phyloP scores from a whole-genome alignment of 2,888 invertebrate genomes.

The Hirtodrosophila cameraria region DNA sequence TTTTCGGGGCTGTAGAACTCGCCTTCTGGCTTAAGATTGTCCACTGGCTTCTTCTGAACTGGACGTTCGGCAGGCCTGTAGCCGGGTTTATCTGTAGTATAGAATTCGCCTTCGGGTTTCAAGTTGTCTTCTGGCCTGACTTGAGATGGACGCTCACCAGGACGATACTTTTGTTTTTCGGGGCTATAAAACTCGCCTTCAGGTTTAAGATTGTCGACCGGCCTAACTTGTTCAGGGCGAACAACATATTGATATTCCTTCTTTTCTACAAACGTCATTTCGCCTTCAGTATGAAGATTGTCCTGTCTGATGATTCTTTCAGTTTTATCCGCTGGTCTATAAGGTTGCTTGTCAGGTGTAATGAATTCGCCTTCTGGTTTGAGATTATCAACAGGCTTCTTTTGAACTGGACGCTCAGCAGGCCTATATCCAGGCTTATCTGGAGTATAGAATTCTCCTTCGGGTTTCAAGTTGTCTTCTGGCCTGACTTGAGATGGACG shows the following conservation, averaged over 20 bases:
- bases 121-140: conserved; percentile 83
- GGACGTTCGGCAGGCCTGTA: conserved; percentile 18
- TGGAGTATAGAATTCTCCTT: conserved; percentile 86
- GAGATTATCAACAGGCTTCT: conserved; percentile 85
- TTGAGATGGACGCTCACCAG: conserved; percentile 44
- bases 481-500: conserved; percentile 28
- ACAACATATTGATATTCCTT: conserved; percentile 84
- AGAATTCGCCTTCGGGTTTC: conserved; percentile 21
- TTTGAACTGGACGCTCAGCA: conserved; percentile 52
- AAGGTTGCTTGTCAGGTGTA: conserved; percentile 76
- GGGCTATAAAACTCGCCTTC: conserved; percentile 85
- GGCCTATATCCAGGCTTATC: conserved; percentile 76
- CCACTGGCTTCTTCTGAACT: conserved; percentile 74
- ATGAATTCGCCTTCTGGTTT: conserved; percentile 62
- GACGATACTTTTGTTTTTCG: background rate
- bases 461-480: conserved; percentile 79
- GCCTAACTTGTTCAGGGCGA: conserved; percentile 43
- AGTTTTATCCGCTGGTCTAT: conserved; percentile 85
- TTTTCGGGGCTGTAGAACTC: conserved; percentile 84
- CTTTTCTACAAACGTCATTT: conserved; percentile 85
- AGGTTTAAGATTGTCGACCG: conserved; percentile 85
- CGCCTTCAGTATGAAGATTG: conserved; percentile 86
- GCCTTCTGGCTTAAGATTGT: conserved; percentile 87
- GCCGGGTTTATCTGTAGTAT: conserved; percentile 14
- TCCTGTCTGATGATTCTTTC: conserved; percentile 84